Percentiles rank a stretch among this genome's conserved stretches.
Conservation (phyloP, 2,113 vertebrate genomes). For the Spheniscus mendiculus region DNA sequence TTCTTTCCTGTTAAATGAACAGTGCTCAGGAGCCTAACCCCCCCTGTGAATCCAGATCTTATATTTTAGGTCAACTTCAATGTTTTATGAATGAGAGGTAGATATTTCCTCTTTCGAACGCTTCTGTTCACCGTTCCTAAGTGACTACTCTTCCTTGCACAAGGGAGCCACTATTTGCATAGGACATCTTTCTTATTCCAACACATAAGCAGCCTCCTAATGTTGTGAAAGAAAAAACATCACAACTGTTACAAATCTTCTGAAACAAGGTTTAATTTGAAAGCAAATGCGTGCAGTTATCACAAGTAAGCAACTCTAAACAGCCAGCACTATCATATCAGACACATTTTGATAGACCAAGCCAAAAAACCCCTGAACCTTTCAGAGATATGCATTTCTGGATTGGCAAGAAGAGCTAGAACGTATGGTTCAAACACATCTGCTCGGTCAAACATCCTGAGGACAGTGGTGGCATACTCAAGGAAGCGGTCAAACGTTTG, state of each 20-base stretch:
- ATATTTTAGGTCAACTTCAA: background rate
- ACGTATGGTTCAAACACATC: background rate
- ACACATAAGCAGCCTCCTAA: slow-evolving; percentile 5
- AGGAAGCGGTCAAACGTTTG: background rate
- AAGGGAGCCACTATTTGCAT: background rate
- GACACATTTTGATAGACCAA: background rate
- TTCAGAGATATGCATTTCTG: background rate
- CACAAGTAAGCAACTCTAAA: background rate
- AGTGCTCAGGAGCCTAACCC: background rate
- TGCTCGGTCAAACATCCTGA: background rate
- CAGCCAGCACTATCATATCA: background rate
- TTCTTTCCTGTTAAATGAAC: background rate
- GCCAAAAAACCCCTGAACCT: background rate
- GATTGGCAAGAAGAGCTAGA: background rate
- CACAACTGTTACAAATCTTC: slow-evolving; percentile 37
- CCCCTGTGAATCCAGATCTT: background rate
- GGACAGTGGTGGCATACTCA: background rate
- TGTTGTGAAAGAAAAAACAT: background rate
- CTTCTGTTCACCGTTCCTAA: background rate
- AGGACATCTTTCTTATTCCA: slow-evolving; percentile 25
- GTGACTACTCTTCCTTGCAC: background rate
- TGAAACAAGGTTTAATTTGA: slow-evolving; percentile 25
- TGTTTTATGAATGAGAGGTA: slow-evolving; percentile 7
- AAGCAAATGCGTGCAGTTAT: background rate
- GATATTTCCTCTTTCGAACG: rapidly evolving